Evolutionary conservation across 2,888 invertebrate species (phyloP).

Genomic region (Caenorhabditis macrosperma): DNA sequence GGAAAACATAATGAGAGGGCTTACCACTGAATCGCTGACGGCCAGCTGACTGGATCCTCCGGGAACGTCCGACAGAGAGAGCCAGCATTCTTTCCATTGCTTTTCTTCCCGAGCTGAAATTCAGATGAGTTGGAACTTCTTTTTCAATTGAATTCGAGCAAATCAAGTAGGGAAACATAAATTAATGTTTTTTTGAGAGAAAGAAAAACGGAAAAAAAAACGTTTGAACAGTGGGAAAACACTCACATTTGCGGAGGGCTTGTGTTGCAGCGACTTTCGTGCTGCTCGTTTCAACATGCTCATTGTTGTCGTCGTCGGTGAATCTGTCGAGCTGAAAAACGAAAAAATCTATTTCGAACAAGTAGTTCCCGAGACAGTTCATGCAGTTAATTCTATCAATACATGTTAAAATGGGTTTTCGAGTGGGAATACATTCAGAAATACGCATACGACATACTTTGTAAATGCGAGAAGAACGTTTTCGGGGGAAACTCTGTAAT

Average conservation of each 20-base stretch:
- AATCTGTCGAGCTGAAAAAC: conserved; percentile 27
- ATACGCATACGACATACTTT: not conserved
- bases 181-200: too few relatives aligned
- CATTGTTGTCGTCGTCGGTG: conserved; percentile 32
- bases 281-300: conserved; percentile 36
- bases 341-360: not conserved
- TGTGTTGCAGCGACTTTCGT: conserved; percentile 46
- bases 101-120: conserved; percentile 67
- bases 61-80: conserved; percentile 42
- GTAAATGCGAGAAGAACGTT: not conserved
- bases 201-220: too few relatives aligned
- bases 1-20: not conserved
- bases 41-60: conserved; percentile 45
- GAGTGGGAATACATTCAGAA: too few relatives aligned
- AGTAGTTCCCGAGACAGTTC: not conserved
- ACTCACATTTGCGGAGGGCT: conserved; percentile 54
- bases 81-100: conserved; percentile 62
- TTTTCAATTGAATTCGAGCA: too few relatives aligned
- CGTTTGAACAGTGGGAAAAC: not conserved
- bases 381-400: not conserved
- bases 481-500: not conserved
- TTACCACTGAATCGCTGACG: conserved; percentile 39
- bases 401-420: too few relatives aligned
- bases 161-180: too few relatives aligned
- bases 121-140: too few relatives aligned